phyloP scores from a whole-genome alignment of 2,113 vertebrate genomes.

The Oreochromis tanganicae region DNA sequence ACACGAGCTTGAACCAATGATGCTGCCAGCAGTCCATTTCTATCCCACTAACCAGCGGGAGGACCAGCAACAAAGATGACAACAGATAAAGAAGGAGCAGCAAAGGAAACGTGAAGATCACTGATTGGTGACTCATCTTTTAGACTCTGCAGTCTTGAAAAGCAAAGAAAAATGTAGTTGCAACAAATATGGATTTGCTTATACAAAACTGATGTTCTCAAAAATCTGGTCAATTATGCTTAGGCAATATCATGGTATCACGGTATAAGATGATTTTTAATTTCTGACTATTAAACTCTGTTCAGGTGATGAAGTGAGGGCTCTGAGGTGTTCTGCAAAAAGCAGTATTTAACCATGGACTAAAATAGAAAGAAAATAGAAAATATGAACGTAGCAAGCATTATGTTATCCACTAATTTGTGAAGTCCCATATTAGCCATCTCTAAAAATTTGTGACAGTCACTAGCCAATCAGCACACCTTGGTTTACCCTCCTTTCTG shows the following conservation, averaged over 20 bases:
- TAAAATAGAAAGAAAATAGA: neutral
- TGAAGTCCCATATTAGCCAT: neutral
- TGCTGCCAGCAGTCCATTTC: neutral
- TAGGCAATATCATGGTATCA: neutral
- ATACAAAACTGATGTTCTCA: neutral
- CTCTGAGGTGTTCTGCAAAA: neutral
- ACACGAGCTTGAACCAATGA: conserved; percentile 13
- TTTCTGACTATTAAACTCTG: neutral
- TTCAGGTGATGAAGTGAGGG: neutral
- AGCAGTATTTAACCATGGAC: neutral
- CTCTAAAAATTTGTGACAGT: neutral
- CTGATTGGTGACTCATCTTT: conserved; percentile 38
- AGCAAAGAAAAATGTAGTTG: neutral
- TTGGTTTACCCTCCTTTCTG: neutral
- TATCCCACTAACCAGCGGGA: neutral
- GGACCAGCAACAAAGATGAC: neutral
- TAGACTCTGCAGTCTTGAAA: neutral
- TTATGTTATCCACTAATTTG: neutral
- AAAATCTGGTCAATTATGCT: neutral
- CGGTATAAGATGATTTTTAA: neutral
- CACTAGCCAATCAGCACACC: neutral
- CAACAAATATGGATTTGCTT: neutral
- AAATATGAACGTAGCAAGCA: neutral
- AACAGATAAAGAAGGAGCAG: conserved; percentile 1
- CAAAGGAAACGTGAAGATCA: neutral